These are phyloP conservation scores for Pseudococcus longispinus DNA, from an alignment of 2,888 invertebrate species.

Conservation along the genomic window DNA sequence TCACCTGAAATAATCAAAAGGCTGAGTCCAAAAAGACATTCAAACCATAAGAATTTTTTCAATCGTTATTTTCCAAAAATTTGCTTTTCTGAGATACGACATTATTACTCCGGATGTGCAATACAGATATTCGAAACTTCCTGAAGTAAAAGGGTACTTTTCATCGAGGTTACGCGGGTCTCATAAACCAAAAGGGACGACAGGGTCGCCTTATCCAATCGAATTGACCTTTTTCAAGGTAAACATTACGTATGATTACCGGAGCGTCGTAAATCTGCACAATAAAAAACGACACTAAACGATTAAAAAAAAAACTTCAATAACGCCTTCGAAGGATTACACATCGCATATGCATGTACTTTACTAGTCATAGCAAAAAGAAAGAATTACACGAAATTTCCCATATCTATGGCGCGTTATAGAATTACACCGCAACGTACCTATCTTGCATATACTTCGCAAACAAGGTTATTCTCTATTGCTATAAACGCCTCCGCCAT, in stretches of 20 bases:
- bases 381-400: conserved; percentile 2
- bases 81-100: too few species aligned
- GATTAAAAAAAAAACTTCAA: neutral
- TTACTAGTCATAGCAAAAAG: neutral
- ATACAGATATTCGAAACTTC: neutral
- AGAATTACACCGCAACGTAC: neutral
- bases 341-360: too few species aligned
- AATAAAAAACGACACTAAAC: neutral
- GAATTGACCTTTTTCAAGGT: conserved; percentile 14
- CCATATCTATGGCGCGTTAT: neutral
- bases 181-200: conserved; percentile 2
- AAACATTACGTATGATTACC: neutral
- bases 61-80: too few species aligned
- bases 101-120: too few species aligned
- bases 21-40: too few species aligned
- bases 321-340: neutral
- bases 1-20: too few species aligned
- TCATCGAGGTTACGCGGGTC: neutral
- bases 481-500: neutral
- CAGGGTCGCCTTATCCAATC: neutral
- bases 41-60: too few species aligned
- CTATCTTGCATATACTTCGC: neutral
- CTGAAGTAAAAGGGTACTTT: neutral
- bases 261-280: neutral
- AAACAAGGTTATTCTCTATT: conserved; percentile 1